Conservation (phyloP, 1,140 invertebrate genomes). For the Psilanteris sp. region DNA sequence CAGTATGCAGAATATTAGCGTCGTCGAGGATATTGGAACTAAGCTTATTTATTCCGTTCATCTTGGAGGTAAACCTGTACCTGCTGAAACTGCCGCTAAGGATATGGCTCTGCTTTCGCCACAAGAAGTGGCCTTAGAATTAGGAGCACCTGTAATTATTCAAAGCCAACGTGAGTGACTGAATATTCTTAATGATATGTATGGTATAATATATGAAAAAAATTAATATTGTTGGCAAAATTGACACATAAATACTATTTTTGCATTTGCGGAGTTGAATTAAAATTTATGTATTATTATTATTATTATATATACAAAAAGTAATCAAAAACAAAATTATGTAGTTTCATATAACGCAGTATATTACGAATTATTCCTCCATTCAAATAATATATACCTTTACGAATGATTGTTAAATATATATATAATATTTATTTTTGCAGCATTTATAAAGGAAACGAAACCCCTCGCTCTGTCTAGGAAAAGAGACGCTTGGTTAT, state of each 20-base stretch:
- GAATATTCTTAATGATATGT: too few species aligned
- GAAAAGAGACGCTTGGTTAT: slow-evolving; percentile 83
- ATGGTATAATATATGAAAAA: too few species aligned
- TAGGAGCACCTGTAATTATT: slow-evolving; percentile 87
- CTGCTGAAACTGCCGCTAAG: slow-evolving; percentile 87
- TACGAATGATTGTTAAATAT: too few species aligned
- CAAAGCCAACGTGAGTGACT: slow-evolving; percentile 94
- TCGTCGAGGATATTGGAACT: slow-evolving; percentile 66
- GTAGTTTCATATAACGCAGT: too few species aligned
- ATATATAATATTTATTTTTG: slow-evolving; percentile 8
- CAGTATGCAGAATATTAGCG: slow-evolving; percentile 75
- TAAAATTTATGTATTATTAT: too few species aligned
- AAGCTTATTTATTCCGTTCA: slow-evolving; percentile 87
- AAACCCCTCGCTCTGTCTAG: slow-evolving; percentile 83
- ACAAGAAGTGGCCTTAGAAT: slow-evolving; percentile 85
- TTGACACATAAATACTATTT: too few species aligned
- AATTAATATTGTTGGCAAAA: too few species aligned
- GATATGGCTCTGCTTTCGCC: slow-evolving; percentile 89
- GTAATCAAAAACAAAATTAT: too few species aligned
- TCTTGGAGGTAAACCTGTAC: slow-evolving; percentile 87
- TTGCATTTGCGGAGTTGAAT: too few species aligned
- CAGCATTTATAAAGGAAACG: slow-evolving; percentile 86
- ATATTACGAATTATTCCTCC: too few species aligned
- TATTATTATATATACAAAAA: too few species aligned
- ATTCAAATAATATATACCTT: too few species aligned